Percentiles rank a stretch among this genome's conserved stretches.
These are phyloP conservation scores for Tenualosa ilisha DNA, from an alignment of 2,797 vertebrate species.

Conservation along the genomic window DNA sequence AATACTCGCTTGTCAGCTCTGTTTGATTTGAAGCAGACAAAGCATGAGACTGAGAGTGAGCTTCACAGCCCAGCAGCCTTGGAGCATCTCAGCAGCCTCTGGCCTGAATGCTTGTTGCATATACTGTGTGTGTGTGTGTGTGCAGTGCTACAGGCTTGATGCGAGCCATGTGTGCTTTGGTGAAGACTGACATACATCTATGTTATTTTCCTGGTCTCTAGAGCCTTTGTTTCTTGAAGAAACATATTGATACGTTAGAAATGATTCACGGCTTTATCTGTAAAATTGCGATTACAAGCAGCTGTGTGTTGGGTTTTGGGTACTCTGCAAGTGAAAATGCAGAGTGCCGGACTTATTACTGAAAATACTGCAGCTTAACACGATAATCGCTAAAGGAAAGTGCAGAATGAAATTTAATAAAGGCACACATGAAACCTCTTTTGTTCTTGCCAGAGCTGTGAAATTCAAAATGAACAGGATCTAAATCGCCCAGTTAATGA, in stretches of 20 bases:
- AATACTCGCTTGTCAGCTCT: neutral
- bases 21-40: slow-evolving; percentile 33
- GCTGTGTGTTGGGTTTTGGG: slow-evolving; percentile 46
- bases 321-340: slow-evolving; percentile 42
- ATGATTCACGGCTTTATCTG: slow-evolving; percentile 58
- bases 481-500: slow-evolving; percentile 3
- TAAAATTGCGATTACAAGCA: slow-evolving; percentile 56
- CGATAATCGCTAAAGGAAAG: slow-evolving; percentile 52
- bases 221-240: slow-evolving; percentile 48
- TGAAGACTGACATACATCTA: slow-evolving; percentile 48
- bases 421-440: slow-evolving; percentile 25
- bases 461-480: neutral
- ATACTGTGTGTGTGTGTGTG: neutral
- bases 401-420: slow-evolving; percentile 51
- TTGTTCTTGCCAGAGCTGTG: neutral
- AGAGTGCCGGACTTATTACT: slow-evolving; percentile 12
- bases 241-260: slow-evolving; percentile 47
- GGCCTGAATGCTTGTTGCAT: neutral
- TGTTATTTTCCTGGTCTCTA: slow-evolving; percentile 46
- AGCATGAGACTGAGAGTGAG: neutral
- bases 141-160: neutral
- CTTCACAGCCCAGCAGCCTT: neutral
- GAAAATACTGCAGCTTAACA: slow-evolving; percentile 50
- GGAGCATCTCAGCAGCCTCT: neutral
- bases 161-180: slow-evolving; percentile 46